Percentiles rank a stretch among this genome's conserved stretches.
These are phyloP conservation scores for Coleophora deauratella DNA, from an alignment of 2,888 invertebrate species.

Conservation along the genomic window DNA sequence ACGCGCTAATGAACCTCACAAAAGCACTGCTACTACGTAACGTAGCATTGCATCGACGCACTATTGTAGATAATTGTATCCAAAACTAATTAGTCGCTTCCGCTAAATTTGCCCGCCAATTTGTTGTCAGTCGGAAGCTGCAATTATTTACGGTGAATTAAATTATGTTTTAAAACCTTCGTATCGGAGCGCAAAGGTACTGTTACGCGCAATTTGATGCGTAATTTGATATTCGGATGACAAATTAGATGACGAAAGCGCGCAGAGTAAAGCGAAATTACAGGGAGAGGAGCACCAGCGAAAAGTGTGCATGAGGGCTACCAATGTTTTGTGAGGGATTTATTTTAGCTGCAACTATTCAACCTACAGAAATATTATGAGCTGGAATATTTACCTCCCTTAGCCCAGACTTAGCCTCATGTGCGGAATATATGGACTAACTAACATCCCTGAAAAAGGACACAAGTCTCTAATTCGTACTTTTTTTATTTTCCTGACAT, in stretches of 20 bases:
- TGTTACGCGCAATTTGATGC: slow-evolving; percentile 65
- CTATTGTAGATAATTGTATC: slow-evolving; percentile 9
- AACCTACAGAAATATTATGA: no score
- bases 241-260: slow-evolving; percentile 63
- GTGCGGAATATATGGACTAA: no score
- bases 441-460: no score
- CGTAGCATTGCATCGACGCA: slow-evolving; percentile 1
- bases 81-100: slow-evolving; percentile 33
- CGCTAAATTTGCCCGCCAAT: slow-evolving; percentile 52
- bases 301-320: no score
- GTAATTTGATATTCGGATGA: slow-evolving; percentile 72
- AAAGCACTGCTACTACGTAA: no score
- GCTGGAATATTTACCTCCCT: no score
- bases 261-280: slow-evolving; percentile 52
- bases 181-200: slow-evolving; percentile 50
- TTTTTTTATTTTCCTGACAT: no score
- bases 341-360: no score
- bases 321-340: no score
- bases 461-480: no score
- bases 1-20: no score
- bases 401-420: no score
- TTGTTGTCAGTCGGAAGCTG: slow-evolving; percentile 40
- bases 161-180: slow-evolving; percentile 61
- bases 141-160: slow-evolving; percentile 53
- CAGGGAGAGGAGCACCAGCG: slow-evolving; percentile 38